phyloP scores from a whole-genome alignment of 1,140 invertebrate genomes.

The Macrostomum lignano region DNA sequence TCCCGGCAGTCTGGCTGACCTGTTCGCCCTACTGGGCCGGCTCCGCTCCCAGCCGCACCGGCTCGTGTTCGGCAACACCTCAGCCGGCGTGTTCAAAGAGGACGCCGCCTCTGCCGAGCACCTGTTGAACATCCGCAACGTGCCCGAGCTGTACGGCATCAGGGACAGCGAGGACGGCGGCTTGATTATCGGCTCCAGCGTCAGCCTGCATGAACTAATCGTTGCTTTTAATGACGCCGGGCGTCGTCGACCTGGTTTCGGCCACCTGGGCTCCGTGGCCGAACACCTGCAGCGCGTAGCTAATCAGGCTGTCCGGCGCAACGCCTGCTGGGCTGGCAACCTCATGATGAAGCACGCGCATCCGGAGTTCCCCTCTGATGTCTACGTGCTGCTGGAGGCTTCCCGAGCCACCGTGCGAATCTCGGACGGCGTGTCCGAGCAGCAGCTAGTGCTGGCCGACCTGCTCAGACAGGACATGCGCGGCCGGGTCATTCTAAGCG shows the following conservation, averaged over 20 bases:
- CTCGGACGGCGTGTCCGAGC: too few relatives aligned
- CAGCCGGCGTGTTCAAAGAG: conserved; percentile 31
- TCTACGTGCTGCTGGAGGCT: conserved; percentile 42
- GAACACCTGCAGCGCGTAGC: conserved; percentile 5
- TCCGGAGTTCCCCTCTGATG: conserved; percentile 42
- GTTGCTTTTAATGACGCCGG: neutral
- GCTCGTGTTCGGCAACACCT: conserved; percentile 6
- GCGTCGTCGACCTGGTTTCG: conserved; percentile 1
- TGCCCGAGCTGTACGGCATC: conserved; percentile 30
- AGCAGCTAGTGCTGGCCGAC: conserved; percentile 27
- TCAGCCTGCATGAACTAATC: conserved; percentile 4
- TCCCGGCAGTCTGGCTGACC: too few relatives aligned
- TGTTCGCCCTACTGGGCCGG: too few relatives aligned
- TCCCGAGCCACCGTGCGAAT: conserved; percentile 36
- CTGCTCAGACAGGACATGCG: conserved; percentile 35
- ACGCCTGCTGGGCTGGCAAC: conserved; percentile 44
- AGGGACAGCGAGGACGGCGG: neutral
- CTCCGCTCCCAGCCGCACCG: neutral
- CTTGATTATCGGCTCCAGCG: conserved; percentile 6
- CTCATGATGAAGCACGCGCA: conserved; percentile 43
- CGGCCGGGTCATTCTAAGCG: conserved; percentile 35
- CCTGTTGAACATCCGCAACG: conserved; percentile 39
- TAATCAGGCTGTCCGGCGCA: conserved; percentile 5
- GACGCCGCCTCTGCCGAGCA: conserved; percentile 29
- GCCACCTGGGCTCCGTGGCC: conserved; percentile 4